Percentiles rank a stretch among this genome's conserved stretches.
Conservation (phyloP, 2,797 vertebrate genomes). For the Sternarchorhynchus goeldii region DNA sequence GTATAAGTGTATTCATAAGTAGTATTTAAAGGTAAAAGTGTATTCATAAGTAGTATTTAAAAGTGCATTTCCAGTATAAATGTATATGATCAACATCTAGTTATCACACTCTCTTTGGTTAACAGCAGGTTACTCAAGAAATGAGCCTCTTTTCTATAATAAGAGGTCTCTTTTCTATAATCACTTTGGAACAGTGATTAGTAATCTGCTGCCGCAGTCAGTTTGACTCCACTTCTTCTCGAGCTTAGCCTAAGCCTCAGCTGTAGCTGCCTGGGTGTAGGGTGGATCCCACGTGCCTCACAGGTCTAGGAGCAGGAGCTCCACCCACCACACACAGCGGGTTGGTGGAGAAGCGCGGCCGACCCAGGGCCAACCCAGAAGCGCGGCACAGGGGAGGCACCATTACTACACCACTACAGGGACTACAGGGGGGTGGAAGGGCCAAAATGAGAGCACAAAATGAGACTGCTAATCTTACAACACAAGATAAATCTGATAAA, state of each 20-base stretch:
- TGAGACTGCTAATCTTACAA: background rate
- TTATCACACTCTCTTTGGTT: no score
- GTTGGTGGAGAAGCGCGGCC: constrained; percentile 76
- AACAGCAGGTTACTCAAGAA: no score
- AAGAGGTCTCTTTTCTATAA: no score
- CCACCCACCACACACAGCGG: constrained; percentile 70
- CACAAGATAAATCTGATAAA: no score
- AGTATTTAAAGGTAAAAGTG: no score
- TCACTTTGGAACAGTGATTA: background rate
- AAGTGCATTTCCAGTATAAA: no score
- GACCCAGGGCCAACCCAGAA: constrained; percentile 72
- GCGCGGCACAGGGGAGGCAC: constrained; percentile 84
- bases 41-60: no score
- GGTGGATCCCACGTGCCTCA: constrained; percentile 77
- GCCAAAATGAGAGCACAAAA: background rate
- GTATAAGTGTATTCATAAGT: no score
- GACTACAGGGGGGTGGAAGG: constrained; percentile 83
- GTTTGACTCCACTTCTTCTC: constrained; percentile 71
- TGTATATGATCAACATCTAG: no score
- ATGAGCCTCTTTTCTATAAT: no score
- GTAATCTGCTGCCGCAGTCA: background rate
- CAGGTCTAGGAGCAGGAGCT: constrained; percentile 76
- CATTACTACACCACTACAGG: constrained; percentile 88
- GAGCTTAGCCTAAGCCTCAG: constrained; percentile 55
- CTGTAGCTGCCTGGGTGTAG: constrained; percentile 75